A percentile compares a stretch with the other conserved stretches of the same genome.
phyloP scores from a whole-genome alignment of 1,140 invertebrate species.

The Notospermus geniculatus region DNA sequence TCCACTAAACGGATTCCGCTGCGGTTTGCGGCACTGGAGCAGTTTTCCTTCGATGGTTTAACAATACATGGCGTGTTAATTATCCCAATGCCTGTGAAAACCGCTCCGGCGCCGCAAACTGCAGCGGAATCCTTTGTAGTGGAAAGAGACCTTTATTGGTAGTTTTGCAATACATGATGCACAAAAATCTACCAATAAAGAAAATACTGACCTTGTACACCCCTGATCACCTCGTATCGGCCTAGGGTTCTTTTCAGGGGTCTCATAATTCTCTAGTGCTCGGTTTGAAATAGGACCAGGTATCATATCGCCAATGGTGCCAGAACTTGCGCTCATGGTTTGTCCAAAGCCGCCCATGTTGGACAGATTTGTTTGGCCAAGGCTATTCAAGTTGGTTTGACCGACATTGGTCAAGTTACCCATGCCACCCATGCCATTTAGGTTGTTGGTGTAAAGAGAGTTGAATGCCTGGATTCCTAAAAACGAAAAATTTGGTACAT shows the following conservation, averaged over 20 bases:
- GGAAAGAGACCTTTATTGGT: too few species aligned
- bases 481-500: too few species aligned
- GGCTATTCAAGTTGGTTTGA: neutral
- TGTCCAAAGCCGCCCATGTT: neutral
- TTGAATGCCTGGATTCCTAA: slow-evolving; percentile 7
- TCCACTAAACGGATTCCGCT: too few species aligned
- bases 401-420: neutral
- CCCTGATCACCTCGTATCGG: neutral
- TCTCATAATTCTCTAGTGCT: slow-evolving; percentile 17
- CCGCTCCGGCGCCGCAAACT: too few species aligned
- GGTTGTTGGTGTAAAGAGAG: neutral
- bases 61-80: too few species aligned
- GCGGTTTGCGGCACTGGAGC: too few species aligned
- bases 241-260: neutral
- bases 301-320: slow-evolving; percentile 12
- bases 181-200: too few species aligned
- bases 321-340: neutral
- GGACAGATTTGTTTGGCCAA: neutral
- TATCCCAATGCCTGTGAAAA: too few species aligned
- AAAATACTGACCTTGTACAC: neutral
- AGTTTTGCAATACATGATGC: too few species aligned
- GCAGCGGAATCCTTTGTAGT: too few species aligned
- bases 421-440: neutral
- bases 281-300: slow-evolving; percentile 21
- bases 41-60: too few species aligned